These are phyloP conservation scores for Hylaeus anthracinus DNA, from an alignment of 1,140 invertebrate genomes.

Conservation along the genomic window DNA sequence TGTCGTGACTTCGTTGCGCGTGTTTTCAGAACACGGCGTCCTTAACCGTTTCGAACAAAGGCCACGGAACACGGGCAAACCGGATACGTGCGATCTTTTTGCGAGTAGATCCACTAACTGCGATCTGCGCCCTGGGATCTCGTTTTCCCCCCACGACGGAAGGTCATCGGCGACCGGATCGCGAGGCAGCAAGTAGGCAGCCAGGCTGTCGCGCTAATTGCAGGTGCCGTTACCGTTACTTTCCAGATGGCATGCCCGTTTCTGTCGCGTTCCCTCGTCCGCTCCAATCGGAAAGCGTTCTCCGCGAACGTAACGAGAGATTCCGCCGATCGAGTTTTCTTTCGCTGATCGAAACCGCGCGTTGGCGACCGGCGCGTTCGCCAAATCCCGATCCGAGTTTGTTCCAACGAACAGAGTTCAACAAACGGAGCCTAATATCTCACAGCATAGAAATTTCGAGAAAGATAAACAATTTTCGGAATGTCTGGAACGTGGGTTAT, in stretches of 20 bases:
- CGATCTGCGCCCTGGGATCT: conserved; percentile 45
- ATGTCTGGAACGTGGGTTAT: too few species aligned
- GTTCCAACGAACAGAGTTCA: too few species aligned
- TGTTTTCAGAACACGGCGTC: background rate
- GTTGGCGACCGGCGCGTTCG: background rate
- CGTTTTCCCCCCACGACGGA: conserved; percentile 54
- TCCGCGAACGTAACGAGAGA: background rate
- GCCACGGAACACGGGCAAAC: conserved; percentile 22
- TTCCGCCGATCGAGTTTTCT: conserved; percentile 4
- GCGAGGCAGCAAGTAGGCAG: conserved; percentile 51
- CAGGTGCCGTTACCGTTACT: conserved; percentile 69
- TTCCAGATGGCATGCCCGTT: conserved; percentile 67
- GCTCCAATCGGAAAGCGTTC: conserved; percentile 35
- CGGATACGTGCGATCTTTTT: conserved; percentile 17
- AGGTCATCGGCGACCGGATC: conserved; percentile 58
- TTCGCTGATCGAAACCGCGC: too few species aligned
- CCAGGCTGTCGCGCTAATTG: conserved; percentile 65
- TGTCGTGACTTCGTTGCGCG: background rate
- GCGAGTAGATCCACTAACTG: background rate
- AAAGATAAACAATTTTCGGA: too few species aligned
- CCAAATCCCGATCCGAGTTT: background rate
- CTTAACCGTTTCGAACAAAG: conserved; percentile 25
- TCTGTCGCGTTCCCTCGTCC: conserved; percentile 55
- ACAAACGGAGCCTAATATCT: background rate
- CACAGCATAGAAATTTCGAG: too few species aligned